Evolutionary conservation across 2,113 vertebrate species (phyloP).

Genomic region (Nansenia antarctica): DNA sequence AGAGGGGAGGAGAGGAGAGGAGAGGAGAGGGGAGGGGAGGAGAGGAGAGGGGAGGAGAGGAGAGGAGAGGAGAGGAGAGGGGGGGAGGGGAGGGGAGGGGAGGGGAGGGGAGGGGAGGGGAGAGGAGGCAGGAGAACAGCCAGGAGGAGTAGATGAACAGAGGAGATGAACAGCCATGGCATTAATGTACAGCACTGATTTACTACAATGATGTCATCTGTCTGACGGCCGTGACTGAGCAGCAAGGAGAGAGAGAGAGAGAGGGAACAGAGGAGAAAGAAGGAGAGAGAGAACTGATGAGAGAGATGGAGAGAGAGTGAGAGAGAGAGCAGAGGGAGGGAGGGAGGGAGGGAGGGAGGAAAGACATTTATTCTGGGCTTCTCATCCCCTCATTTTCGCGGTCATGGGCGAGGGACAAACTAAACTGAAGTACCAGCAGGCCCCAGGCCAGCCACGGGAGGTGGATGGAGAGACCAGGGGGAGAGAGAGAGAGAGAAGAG

Average conservation of each 20-base stretch:
- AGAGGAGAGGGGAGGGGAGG: neutral
- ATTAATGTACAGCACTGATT: conserved; percentile 55
- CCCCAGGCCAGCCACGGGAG: conserved; percentile 21
- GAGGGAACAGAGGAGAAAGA: conserved; percentile 26
- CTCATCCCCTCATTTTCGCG: conserved; percentile 44
- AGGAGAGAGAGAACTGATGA: conserved; percentile 17
- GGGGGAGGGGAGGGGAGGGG: neutral
- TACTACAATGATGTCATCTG: conserved; percentile 38
- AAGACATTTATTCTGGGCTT: conserved; percentile 35
- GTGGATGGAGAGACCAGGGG: neutral
- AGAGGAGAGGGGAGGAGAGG: neutral
- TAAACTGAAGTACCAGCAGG: conserved; percentile 5
- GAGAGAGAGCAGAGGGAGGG: conserved; percentile 16
- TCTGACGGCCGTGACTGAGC: neutral
- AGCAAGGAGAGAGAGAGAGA: neutral
- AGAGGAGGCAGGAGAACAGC: conserved; percentile 16
- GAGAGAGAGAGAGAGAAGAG: conserved; percentile 22
- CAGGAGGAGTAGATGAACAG: conserved; percentile 56
- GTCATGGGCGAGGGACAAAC: conserved; percentile 22
- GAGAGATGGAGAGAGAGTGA: neutral
- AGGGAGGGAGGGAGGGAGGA: neutral
- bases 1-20: too few species aligned
- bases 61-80: too few species aligned
- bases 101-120: neutral
- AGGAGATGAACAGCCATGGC: conserved; percentile 59